Percentiles rank a stretch among this genome's conserved stretches.
These are phyloP conservation scores for Montipora sp. DNA, from an alignment of 64 coral and sea anemone species.

Conservation along the genomic window DNA sequence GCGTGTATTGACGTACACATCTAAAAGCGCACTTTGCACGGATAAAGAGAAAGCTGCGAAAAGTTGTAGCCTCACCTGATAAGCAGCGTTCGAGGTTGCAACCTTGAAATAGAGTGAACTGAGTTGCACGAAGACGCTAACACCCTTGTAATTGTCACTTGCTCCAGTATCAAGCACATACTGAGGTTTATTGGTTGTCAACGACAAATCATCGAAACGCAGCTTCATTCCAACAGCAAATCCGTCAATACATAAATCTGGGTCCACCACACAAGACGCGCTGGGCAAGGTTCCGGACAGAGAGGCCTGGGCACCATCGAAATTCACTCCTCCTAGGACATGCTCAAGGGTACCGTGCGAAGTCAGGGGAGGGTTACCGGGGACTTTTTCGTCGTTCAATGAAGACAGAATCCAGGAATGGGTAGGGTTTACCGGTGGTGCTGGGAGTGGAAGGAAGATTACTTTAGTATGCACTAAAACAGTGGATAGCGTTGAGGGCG, in stretches of 20 bases:
- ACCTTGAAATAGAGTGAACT: conserved; percentile 58
- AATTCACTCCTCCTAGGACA: conserved; percentile 51
- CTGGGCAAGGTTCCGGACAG: conserved; percentile 33
- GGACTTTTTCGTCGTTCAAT: conserved; percentile 43
- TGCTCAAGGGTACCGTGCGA: conserved; percentile 39
- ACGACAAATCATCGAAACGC: conserved; percentile 45
- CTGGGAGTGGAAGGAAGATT: conserved; percentile 20
- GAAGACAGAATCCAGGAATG: conserved; percentile 62
- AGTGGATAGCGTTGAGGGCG: too few relatives aligned
- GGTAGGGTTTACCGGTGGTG: conserved; percentile 67
- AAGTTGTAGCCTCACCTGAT: conserved; percentile 36
- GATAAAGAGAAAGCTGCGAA: neutral
- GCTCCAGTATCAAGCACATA: conserved; percentile 85
- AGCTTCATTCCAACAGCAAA: conserved; percentile 74
- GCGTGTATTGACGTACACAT: neutral
- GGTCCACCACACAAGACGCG: conserved; percentile 68
- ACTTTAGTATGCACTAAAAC: neutral
- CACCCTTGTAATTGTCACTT: conserved; percentile 53
- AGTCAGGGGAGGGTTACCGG: conserved; percentile 70
- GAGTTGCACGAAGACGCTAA: conserved; percentile 58
- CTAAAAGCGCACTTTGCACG: neutral
- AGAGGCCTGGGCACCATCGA: conserved; percentile 71
- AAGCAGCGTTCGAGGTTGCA: conserved; percentile 55
- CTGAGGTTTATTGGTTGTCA: conserved; percentile 45
- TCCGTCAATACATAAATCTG: conserved; percentile 59